Conservation (phyloP, 2,888 invertebrate genomes). For the Hermodice carunculata region DNA sequence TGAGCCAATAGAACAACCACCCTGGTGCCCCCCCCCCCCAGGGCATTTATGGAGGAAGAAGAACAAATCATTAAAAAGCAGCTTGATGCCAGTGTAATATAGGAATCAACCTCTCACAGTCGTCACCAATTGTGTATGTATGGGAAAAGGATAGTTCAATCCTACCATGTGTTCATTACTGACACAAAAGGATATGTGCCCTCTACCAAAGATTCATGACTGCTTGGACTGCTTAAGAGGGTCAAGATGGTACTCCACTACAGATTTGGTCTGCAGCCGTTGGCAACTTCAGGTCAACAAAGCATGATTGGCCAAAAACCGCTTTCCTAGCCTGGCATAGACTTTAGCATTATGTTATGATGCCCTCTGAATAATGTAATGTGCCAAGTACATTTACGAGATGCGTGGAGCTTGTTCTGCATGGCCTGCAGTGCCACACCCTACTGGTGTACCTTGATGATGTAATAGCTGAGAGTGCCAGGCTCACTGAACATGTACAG, state of each 20-base stretch:
- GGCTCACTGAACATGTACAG: conserved; percentile 8
- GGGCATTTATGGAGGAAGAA: neutral
- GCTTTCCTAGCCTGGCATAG: conserved; percentile 16
- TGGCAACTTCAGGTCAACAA: conserved; percentile 21
- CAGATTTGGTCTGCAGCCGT: conserved; percentile 24
- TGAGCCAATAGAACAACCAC: neutral
- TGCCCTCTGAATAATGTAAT: conserved; percentile 33
- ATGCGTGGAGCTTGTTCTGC: conserved; percentile 17
- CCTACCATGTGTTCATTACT: neutral
- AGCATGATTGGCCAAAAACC: conserved; percentile 19
- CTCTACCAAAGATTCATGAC: neutral
- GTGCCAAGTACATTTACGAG: conserved; percentile 25
- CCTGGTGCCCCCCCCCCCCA: neutral
- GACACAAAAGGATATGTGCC: neutral
- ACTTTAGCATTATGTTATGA: conserved; percentile 22
- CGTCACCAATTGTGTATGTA: conserved; percentile 1
- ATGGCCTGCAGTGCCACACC: neutral
- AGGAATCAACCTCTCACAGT: neutral
- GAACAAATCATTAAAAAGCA: neutral
- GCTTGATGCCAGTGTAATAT: neutral
- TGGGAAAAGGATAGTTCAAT: neutral
- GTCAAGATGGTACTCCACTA: conserved; percentile 2
- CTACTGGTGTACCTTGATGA: conserved; percentile 36
- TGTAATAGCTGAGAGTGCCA: conserved; percentile 1
- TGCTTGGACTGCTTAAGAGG: conserved; percentile 2